Conservation (phyloP, 2,113 vertebrate species). For the Lanius ludovicianus region DNA sequence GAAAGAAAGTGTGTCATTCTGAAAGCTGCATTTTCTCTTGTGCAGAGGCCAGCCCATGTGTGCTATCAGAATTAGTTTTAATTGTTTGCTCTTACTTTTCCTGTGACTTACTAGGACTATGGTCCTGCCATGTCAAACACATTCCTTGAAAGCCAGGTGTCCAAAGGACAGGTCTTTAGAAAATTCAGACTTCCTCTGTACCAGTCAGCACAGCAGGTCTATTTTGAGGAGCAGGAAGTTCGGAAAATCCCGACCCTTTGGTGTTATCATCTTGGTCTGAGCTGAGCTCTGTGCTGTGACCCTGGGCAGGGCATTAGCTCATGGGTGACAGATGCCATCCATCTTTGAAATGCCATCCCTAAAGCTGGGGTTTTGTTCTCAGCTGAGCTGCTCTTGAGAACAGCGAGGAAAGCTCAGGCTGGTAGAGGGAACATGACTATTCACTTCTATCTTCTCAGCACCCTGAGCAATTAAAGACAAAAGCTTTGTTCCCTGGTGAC, state of each 20-base stretch:
- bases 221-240: background rate
- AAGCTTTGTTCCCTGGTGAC: slow-evolving; percentile 34
- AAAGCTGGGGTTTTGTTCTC: background rate
- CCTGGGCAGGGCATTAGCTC: background rate
- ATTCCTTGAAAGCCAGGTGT: background rate
- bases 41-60: background rate
- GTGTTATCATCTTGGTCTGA: background rate
- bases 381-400: background rate
- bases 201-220: background rate
- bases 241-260: background rate
- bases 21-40: background rate
- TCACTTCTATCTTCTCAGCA: background rate
- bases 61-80: background rate
- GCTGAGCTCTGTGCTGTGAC: background rate
- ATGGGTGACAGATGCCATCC: background rate
- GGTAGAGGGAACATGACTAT: background rate
- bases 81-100: background rate
- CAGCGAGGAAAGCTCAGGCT: background rate
- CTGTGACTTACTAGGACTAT: background rate
- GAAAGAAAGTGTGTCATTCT: background rate
- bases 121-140: background rate
- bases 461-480: slow-evolving; percentile 14
- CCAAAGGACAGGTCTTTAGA: background rate
- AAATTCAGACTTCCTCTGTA: background rate
- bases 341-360: background rate